Evolutionary conservation across 2,888 invertebrate genomes (phyloP).

Genomic region (Platypus cylindrus): DNA sequence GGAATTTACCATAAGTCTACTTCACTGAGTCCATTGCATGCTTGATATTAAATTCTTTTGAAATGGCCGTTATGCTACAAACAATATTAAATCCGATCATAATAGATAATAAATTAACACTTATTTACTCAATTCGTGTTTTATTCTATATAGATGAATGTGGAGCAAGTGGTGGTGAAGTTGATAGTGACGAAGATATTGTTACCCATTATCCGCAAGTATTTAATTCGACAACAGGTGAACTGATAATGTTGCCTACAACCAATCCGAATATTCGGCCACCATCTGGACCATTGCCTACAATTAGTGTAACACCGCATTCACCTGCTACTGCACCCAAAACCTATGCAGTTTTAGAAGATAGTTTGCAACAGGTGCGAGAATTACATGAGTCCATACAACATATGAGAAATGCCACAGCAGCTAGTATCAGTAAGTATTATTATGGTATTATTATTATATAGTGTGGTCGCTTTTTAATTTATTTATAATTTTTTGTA

Average conservation of each 20-base stretch:
- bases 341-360: conserved; percentile 57
- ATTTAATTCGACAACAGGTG: conserved; percentile 12
- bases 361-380: conserved; percentile 57
- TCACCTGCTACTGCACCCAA: conserved; percentile 64
- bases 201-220: conserved; percentile 54
- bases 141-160: conserved; percentile 47
- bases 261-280: conserved; percentile 22
- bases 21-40: background rate
- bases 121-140: background rate
- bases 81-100: too few species aligned
- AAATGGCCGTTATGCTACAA: too few species aligned
- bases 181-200: conserved; percentile 69
- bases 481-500: too few species aligned
- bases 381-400: conserved; percentile 65
- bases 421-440: conserved; percentile 17
- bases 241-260: conserved; percentile 16
- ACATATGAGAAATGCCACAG: conserved; percentile 57
- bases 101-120: too few species aligned
- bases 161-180: conserved; percentile 54
- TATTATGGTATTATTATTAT: too few species aligned
- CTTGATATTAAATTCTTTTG: too few species aligned
- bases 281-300: conserved; percentile 47
- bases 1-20: background rate
- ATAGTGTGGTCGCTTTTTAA: too few species aligned
- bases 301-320: conserved; percentile 79